phyloP scores from a whole-genome alignment of 2,113 vertebrate species.

The Charina bottae region DNA sequence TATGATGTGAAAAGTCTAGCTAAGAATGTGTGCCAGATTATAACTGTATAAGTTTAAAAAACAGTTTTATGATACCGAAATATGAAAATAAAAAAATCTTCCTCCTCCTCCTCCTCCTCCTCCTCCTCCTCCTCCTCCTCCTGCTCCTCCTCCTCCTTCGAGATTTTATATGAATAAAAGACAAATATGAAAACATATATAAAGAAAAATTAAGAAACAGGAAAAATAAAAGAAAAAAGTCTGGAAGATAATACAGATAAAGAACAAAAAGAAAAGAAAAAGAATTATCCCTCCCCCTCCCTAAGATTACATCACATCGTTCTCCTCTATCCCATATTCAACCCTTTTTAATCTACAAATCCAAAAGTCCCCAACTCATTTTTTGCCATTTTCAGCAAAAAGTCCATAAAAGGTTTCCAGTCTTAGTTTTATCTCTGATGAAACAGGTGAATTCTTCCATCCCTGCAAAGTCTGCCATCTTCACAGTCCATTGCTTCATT shows the following conservation, averaged over 20 bases:
- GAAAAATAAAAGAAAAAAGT: background rate
- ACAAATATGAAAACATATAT: background rate
- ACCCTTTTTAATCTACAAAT: background rate
- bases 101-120: no score
- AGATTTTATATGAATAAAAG: no score
- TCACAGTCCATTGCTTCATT: background rate
- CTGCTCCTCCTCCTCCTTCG: no score
- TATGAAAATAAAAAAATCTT: no score
- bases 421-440: background rate
- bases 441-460: background rate
- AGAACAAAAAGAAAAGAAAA: background rate
- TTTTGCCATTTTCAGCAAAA: background rate
- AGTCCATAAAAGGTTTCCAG: background rate
- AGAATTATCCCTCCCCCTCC: background rate
- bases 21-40: no score
- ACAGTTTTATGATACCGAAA: no score
- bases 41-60: no score
- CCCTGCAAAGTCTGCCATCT: background rate
- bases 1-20: no score
- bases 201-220: background rate
- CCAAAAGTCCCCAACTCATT: background rate
- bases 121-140: no score
- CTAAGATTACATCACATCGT: no score
- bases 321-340: background rate
- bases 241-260: background rate